Evolutionary conservation across 1,140 invertebrate species (phyloP).

Genomic region (Delia radicum): DNA sequence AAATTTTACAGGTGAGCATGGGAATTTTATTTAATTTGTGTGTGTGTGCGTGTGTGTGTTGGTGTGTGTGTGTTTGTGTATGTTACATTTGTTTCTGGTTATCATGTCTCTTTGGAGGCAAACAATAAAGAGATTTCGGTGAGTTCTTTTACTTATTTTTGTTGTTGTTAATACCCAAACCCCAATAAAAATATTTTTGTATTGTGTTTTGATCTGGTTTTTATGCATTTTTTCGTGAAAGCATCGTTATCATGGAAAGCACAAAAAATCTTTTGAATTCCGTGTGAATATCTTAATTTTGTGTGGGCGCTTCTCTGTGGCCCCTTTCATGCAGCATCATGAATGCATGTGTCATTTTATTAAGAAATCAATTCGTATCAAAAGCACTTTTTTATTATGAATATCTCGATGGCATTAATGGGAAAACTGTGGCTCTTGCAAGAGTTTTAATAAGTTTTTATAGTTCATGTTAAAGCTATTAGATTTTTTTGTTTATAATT

Average conservation of each 20-base stretch:
- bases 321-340: neutral
- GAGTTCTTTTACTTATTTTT: neutral
- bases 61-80: neutral
- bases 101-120: neutral
- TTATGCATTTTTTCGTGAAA: slow-evolving; percentile 14
- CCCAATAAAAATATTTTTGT: slow-evolving; percentile 2
- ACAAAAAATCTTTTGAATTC: neutral
- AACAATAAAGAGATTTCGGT: neutral
- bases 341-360: slow-evolving; percentile 22
- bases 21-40: neutral
- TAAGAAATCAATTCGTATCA: slow-evolving; percentile 11
- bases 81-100: too few relatives aligned
- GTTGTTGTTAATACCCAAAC: neutral
- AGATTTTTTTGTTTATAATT: too few relatives aligned
- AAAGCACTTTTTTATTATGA: neutral
- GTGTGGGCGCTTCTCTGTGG: slow-evolving; percentile 11
- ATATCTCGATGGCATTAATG: neutral
- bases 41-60: neutral
- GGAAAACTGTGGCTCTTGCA: too few relatives aligned
- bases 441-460: too few relatives aligned
- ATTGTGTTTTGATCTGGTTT: slow-evolving; percentile 22
- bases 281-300: slow-evolving; percentile 20
- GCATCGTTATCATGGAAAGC: neutral
- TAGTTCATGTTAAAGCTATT: too few relatives aligned
- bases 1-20: neutral